Evolutionary conservation across 2,113 vertebrate species (phyloP).

Genomic region (Machaerirhynchus nigripectus): DNA sequence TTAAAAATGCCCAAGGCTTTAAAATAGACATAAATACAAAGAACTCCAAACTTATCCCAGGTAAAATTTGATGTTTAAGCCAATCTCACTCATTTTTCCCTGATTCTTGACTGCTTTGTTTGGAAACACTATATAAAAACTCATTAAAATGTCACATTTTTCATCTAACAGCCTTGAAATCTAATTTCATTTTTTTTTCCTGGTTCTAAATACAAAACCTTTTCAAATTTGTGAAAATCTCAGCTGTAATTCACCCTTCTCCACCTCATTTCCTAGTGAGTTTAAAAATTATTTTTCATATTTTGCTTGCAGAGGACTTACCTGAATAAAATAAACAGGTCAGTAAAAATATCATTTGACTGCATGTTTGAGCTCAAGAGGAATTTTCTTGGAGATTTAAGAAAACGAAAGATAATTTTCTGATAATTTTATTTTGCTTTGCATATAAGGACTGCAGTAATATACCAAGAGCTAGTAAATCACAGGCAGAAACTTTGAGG

Average conservation of each 20-base stretch:
- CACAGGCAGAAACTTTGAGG: neutral
- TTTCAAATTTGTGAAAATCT: neutral
- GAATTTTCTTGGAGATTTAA: neutral
- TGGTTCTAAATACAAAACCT: neutral
- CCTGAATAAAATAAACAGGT: neutral
- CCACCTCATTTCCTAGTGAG: neutral
- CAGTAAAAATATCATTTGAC: neutral
- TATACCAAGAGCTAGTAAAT: neutral
- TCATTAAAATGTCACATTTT: neutral
- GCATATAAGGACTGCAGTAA: neutral
- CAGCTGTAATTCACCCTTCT: neutral
- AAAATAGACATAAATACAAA: neutral
- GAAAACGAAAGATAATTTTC: neutral
- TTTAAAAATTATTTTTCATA: neutral
- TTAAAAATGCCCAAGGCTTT: neutral
- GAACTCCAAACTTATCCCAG: neutral
- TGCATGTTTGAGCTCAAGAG: neutral
- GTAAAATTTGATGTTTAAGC: neutral
- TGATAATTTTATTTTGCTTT: neutral
- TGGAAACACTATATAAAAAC: neutral
- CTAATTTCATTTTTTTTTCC: neutral
- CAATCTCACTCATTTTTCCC: neutral
- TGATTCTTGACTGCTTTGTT: neutral
- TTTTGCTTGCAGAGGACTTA: neutral
- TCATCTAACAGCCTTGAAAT: neutral